Base-by-base conservation (phyloP, 2,797 vertebrate genomes). In the Cuniculus paca region DNA sequence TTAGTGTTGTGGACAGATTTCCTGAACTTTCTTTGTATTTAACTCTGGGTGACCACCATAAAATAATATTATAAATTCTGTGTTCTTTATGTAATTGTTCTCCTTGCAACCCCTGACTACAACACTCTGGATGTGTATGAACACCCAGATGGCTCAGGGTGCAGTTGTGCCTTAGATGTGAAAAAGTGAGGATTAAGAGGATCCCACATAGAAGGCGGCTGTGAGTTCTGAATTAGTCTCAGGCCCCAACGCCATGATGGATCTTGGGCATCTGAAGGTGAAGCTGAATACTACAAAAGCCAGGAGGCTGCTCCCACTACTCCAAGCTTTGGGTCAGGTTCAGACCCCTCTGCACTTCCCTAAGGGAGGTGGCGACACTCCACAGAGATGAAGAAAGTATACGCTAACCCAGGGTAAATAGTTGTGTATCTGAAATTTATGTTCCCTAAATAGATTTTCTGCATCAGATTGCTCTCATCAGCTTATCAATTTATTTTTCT, bases 401-500 rank as follows among this genome's bases (percentile, higher is more conserved):
- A 3, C 14, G 19, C 36, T 24, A 54, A 39, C 65, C 60, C n/a
- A 31, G 70, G 72, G 79, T 26, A 20, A 95, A 87, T 0, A 39
- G 54, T n/a, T 31, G 0, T 63, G 42, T 16, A 10, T 36, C 52
- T 36, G 68, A 88, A 74, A 83, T 82, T 9, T 68, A 79, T 61
- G 61, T 54, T 85, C 39, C 36, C 50, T 26, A 11, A 75, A 70
- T 13, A 95, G 58, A 56, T 80, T 93, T 95, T 68, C 60, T 39
- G 70, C 74, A 48, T 83, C 65, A 81, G 60, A 85, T 68, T 58
- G 42, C 88, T 93, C 61, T 88, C 85, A 56, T 72, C 22, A 52
- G 52, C 26, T 85, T 94, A 61, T 65, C 48, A 77, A 42, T 89
- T 93, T 92, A 78, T 89, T 83, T 94, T 93, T 89, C 60, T 86